A percentile compares a stretch with the other conserved stretches of the same genome.
phyloP scores from a whole-genome alignment of 2,113 vertebrate genomes.

The Guaruba guarouba region DNA sequence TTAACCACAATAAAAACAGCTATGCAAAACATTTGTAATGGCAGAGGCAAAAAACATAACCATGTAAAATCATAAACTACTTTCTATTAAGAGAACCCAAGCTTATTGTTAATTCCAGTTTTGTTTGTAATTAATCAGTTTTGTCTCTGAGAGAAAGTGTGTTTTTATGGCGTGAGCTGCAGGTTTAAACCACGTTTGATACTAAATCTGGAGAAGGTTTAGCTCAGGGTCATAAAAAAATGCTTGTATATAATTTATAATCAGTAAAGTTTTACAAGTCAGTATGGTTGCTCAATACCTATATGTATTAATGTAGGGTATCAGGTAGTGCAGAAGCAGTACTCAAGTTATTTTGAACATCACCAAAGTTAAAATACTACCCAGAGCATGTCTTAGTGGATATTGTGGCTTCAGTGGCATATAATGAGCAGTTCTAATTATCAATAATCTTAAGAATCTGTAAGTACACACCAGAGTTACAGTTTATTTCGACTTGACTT shows the following conservation, averaged over 20 bases:
- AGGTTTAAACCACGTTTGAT: not conserved
- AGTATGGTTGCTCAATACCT: not conserved
- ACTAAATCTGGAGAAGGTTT: not conserved
- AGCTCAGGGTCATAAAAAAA: not conserved
- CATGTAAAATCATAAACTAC: not conserved
- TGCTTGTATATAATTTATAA: not conserved
- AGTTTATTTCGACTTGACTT: not conserved
- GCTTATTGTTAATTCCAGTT: not conserved
- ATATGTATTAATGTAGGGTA: not conserved
- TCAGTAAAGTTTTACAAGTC: not conserved
- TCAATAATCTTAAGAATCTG: not conserved
- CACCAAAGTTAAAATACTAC: not conserved
- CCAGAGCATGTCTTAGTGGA: not conserved
- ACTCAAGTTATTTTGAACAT: not conserved
- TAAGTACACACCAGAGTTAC: not conserved
- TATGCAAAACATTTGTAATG: not conserved
- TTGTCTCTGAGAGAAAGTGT: not conserved
- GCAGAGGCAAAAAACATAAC: not conserved
- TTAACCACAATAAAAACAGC: not conserved
- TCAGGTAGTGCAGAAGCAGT: not conserved
- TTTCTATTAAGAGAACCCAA: not conserved
- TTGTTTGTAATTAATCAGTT: not conserved
- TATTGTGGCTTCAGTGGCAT: not conserved
- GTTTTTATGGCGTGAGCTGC: not conserved
- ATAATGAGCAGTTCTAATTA: not conserved